Evolutionary conservation across 2,797 vertebrate genomes (phyloP).

Genomic region (Lithobates sylvaticus): DNA sequence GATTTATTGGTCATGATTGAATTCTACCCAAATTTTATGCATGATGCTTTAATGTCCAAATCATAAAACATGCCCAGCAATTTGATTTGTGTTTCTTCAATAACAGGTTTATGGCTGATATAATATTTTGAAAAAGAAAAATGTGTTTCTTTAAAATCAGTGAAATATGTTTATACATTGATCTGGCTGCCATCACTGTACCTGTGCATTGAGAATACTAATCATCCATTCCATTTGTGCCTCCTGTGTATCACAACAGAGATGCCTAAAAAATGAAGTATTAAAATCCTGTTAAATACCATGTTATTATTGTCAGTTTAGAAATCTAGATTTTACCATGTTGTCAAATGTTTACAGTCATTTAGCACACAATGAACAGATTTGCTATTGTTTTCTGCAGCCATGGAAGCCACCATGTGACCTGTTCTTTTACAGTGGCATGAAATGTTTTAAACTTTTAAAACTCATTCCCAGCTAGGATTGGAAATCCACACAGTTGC

Average conservation of each 20-base stretch:
- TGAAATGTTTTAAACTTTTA: too few relatives aligned
- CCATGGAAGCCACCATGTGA: too few relatives aligned
- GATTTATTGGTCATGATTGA: slow-evolving; percentile 49
- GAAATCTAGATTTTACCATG: too few relatives aligned
- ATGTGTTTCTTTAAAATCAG: slow-evolving; percentile 50
- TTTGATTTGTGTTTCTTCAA: slow-evolving; percentile 42
- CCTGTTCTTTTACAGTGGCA: too few relatives aligned
- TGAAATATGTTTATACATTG: slow-evolving; percentile 46
- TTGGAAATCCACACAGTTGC: too few relatives aligned
- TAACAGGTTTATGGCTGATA: slow-evolving; percentile 31
- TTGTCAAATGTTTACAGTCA: too few relatives aligned
- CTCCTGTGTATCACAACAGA: slow-evolving; percentile 89
- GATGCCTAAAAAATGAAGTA: slow-evolving; percentile 79
- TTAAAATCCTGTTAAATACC: neutral
- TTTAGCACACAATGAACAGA: too few relatives aligned
- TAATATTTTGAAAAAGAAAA: slow-evolving; percentile 38
- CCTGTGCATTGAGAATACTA: slow-evolving; percentile 89
- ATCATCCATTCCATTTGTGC: slow-evolving; percentile 88
- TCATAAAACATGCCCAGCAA: slow-evolving; percentile 45
- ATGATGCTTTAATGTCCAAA: slow-evolving; percentile 44
- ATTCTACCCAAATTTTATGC: slow-evolving; percentile 42
- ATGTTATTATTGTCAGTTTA: neutral
- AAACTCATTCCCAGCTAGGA: too few relatives aligned
- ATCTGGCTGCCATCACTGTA: slow-evolving; percentile 69
- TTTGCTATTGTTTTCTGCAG: too few relatives aligned